Base-by-base conservation (phyloP, 2,797 vertebrate species). In the Chrosomus eos region DNA sequence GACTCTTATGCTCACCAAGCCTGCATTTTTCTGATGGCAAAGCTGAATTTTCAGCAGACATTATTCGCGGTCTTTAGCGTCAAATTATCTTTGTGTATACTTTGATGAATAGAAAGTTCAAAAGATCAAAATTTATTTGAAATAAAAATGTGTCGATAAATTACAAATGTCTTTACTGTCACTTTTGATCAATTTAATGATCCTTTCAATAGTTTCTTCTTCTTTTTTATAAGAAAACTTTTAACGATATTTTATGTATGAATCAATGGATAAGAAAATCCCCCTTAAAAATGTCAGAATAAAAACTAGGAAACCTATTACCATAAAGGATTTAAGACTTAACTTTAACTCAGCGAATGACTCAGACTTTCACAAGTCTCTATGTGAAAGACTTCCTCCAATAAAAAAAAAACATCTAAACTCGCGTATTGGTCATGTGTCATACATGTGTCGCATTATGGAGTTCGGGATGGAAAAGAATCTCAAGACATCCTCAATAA, bases 401-500 rank as follows among this genome's bases (percentile, higher is more conserved):
- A 58, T 55, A 58, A 76, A 3, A 40, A 43, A 45, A 45, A 13
- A 13, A 45, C 7, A 33, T 38, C 8, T 14, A 16, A n/a, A n/a
- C 51, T 76, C 23, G 8, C 2, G 2, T 58, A 26, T 76, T 21
- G 26, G 45, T 73, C 5, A 3, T 26, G 51, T 51, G 55, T 75
- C 21, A 53, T 26, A 1, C 28, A 51, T 73, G 45, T 23, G 48
- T 53, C 48, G 19, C 7, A 21, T 10, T 38, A n/a, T n/a, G 51
- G 21, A 75, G 31, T 53, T 55, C 7, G 7, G 51, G 7, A 58
- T 55, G 51, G 19, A 55, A 75, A 75, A n/a, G 8, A 75, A 53
- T 55, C 72, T 14, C 23, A 7, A 55, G 48, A 55, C 31, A 75
- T 55, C 51, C 73, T 76, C 51, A 38, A 76, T 58, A 38, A 76